A percentile compares a stretch with the other conserved stretches of the same genome.
These are phyloP conservation scores for Antheraea yamamai DNA, from an alignment of 2,888 invertebrate species.

Conservation along the genomic window DNA sequence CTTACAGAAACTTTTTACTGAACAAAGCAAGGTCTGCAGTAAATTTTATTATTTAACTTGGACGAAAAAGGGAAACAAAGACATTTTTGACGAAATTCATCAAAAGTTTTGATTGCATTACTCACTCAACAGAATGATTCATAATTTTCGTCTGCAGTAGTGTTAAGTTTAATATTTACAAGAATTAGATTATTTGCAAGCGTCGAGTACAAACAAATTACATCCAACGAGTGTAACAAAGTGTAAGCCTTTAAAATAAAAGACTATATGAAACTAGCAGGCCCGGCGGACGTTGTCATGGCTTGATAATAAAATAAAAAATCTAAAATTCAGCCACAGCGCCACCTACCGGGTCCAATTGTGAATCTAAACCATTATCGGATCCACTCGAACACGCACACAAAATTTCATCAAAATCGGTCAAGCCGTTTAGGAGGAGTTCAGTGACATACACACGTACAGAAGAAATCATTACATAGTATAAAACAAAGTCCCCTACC, in stretches of 20 bases:
- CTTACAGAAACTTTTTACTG: constrained; percentile 49
- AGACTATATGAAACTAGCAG: background rate
- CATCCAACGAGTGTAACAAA: background rate
- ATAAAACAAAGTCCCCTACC: too few species aligned
- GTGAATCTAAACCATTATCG: too few species aligned
- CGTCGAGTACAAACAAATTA: background rate
- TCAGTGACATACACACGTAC: too few species aligned
- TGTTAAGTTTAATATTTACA: background rate
- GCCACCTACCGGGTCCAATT: too few species aligned
- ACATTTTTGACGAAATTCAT: constrained; percentile 76
- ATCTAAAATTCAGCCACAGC: too few species aligned
- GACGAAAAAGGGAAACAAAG: constrained; percentile 74
- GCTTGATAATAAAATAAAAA: too few species aligned
- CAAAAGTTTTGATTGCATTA: constrained; percentile 80
- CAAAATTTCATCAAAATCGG: too few species aligned
- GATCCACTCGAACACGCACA: too few species aligned
- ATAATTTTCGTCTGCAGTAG: constrained; percentile 52
- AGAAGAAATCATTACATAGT: too few species aligned
- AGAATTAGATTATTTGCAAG: background rate
- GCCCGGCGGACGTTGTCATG: too few species aligned
- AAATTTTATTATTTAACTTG: constrained; percentile 73
- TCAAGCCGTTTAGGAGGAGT: too few species aligned
- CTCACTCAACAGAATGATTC: constrained; percentile 64
- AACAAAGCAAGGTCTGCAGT: constrained; percentile 54
- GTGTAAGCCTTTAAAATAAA: background rate